Base-by-base conservation (phyloP, 2,888 invertebrate species). In the Ecliptopera silaceata region DNA sequence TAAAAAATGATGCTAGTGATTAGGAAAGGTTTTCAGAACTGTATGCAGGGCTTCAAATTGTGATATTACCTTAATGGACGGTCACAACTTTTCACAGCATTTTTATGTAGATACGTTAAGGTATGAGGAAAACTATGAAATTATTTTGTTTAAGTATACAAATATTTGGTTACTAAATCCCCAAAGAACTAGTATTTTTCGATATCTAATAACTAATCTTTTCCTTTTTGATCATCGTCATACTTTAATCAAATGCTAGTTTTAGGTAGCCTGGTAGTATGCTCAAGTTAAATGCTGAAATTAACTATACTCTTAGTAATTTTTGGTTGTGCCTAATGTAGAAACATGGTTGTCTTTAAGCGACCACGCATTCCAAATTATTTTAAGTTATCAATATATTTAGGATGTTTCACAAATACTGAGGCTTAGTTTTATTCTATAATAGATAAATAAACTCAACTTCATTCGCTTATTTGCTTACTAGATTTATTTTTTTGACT, bases 1-100 rank as follows among this genome's bases (percentile, higher is more conserved):
- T 81, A 68, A 71, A 75, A 76, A 59, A 68, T 52, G 56, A 64
- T 48, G 70, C 70, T 74, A 76, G 75, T 74, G 77, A 78, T 68
- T 76, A 77, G 65, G 5, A 53, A 34, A 22, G 31, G 36, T 38
- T 61, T 61, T 59, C 50, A 58, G 59, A 66, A 75, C 73, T 67
- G 58, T 54, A 80, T 77, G 77, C 81, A 84, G 80, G 80, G 78
- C 79, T 77, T 65, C 58, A 72, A 36, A 65, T 56, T 83, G 85
- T 86, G 84, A 84, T 86, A 82, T 74, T 48, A 52, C 38, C 41
- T 36, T 44, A 52, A 18, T 62, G 66, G 68, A 70, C 61, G 70
- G 80, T 86, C 84, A 84, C 86, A 84, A 79, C 61, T 74, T 66
- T 65, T 61, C 4, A 56, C 62, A 61, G 44, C 52, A 56, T 64